Conservation (phyloP, 2,888 invertebrate genomes). For the Panopea generosa region DNA sequence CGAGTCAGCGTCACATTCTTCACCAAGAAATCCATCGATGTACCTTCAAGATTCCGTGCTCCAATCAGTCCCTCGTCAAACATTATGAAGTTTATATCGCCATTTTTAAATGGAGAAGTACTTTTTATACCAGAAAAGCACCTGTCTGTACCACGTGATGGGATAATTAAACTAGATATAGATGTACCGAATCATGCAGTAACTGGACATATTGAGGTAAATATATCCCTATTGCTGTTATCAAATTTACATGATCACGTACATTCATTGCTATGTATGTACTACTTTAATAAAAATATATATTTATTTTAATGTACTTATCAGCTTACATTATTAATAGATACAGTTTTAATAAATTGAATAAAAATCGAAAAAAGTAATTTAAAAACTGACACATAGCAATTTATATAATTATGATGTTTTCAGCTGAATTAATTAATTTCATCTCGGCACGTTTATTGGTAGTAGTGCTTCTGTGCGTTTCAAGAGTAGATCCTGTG, state of each 20-base stretch:
- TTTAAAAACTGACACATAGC: too few relatives aligned
- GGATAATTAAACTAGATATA: constrained; percentile 53
- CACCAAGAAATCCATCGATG: constrained; percentile 48
- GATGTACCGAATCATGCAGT: constrained; percentile 54
- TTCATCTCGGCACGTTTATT: too few relatives aligned
- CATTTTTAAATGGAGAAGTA: constrained; percentile 38
- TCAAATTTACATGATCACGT: not conserved
- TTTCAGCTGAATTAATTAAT: too few relatives aligned
- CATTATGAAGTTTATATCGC: constrained; percentile 47
- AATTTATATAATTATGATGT: too few relatives aligned
- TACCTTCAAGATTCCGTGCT: constrained; percentile 8
- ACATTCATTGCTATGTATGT: not conserved
- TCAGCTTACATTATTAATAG: too few relatives aligned
- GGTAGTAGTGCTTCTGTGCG: too few relatives aligned
- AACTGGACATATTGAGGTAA: constrained; percentile 59
- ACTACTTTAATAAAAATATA: too few relatives aligned
- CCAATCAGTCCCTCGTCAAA: constrained; percentile 36
- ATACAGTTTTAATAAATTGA: too few relatives aligned
- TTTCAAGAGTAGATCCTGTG: too few relatives aligned
- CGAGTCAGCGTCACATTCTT: constrained; percentile 64
- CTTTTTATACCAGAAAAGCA: constrained; percentile 46
- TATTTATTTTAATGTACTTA: too few relatives aligned
- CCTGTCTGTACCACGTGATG: constrained; percentile 49
- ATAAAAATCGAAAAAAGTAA: too few relatives aligned
- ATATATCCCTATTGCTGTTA: not conserved